Percentiles rank a stretch among this genome's conserved stretches.
These are phyloP conservation scores for Furcula furcula DNA, from an alignment of 2,888 invertebrate genomes.

Conservation along the genomic window DNA sequence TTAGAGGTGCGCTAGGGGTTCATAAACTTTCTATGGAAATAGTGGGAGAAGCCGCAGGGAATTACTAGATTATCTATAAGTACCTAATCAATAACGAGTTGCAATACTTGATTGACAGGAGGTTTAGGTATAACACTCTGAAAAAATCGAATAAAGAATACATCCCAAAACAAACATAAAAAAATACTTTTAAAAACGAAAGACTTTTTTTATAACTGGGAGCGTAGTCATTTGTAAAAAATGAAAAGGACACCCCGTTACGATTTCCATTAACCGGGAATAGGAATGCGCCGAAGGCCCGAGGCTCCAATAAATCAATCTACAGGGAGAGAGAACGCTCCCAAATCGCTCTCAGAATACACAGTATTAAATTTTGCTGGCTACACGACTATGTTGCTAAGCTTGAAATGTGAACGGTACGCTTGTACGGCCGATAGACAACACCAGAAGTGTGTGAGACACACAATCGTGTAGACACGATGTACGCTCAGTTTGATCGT, in stretches of 20 bases:
- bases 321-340: constrained; percentile 41
- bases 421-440: constrained; percentile 11
- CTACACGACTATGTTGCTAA: constrained; percentile 21
- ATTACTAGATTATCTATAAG: too few relatives aligned
- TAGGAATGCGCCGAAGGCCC: constrained; percentile 52
- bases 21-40: too few relatives aligned
- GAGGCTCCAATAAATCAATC: constrained; percentile 63
- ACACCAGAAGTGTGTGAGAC: constrained; percentile 19
- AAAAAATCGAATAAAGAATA: too few relatives aligned
- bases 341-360: constrained; percentile 37
- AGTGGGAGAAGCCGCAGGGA: too few relatives aligned
- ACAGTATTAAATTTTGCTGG: constrained; percentile 38
- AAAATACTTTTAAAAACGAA: constrained; percentile 10
- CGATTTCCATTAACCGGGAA: constrained; percentile 62
- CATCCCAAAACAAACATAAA: neutral
- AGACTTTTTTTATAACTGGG: constrained; percentile 23
- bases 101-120: neutral
- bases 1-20: too few relatives aligned
- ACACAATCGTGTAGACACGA: constrained; percentile 12
- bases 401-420: constrained; percentile 21
- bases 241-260: constrained; percentile 58
- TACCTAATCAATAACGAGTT: neutral
- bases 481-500: constrained; percentile 17
- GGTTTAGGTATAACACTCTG: too few relatives aligned
- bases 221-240: constrained; percentile 53